Conservation (phyloP, 1,140 invertebrate species). For the Drosophila nasuta region DNA sequence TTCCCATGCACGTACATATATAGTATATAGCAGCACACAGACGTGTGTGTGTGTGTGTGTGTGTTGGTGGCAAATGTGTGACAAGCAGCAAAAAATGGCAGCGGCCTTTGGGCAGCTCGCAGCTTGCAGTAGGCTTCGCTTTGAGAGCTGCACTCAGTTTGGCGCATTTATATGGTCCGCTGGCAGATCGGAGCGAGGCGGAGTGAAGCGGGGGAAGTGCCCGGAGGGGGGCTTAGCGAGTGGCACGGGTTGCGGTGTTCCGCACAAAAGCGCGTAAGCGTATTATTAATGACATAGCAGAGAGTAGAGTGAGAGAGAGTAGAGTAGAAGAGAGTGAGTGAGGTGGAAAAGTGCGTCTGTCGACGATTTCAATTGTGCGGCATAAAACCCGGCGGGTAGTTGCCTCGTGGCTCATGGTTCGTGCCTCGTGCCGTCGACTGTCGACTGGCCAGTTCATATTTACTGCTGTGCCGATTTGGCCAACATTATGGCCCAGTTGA, state of each 20-base stretch:
- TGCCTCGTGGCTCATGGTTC: neutral
- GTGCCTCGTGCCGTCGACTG: no score
- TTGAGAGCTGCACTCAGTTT: slow-evolving; percentile 37
- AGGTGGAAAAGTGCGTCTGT: slow-evolving; percentile 13
- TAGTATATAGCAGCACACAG: neutral
- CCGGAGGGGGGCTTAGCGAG: neutral
- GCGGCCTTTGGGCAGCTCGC: slow-evolving; percentile 5
- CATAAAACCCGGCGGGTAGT: slow-evolving; percentile 23
- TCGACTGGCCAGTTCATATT: slow-evolving; percentile 47
- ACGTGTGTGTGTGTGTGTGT: neutral
- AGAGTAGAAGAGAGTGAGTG: neutral
- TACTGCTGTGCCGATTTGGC: slow-evolving; percentile 52
- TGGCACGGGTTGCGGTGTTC: slow-evolving; percentile 15
- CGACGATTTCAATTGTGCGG: slow-evolving; percentile 52
- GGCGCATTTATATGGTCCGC: slow-evolving; percentile 36
- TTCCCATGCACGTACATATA: slow-evolving; percentile 2
- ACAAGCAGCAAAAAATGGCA: slow-evolving; percentile 34
- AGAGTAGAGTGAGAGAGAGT: neutral
- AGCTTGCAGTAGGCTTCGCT: slow-evolving; percentile 12
- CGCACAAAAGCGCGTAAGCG: slow-evolving; percentile 71
- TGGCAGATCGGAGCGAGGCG: slow-evolving; percentile 1
- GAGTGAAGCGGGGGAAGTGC: neutral
- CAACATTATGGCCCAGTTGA: slow-evolving; percentile 45
- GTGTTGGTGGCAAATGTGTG: slow-evolving; percentile 22
- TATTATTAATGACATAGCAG: slow-evolving; percentile 65